These are phyloP conservation scores for Drosophila macrothrix DNA, from an alignment of 2,888 invertebrate species.

Conservation along the genomic window DNA sequence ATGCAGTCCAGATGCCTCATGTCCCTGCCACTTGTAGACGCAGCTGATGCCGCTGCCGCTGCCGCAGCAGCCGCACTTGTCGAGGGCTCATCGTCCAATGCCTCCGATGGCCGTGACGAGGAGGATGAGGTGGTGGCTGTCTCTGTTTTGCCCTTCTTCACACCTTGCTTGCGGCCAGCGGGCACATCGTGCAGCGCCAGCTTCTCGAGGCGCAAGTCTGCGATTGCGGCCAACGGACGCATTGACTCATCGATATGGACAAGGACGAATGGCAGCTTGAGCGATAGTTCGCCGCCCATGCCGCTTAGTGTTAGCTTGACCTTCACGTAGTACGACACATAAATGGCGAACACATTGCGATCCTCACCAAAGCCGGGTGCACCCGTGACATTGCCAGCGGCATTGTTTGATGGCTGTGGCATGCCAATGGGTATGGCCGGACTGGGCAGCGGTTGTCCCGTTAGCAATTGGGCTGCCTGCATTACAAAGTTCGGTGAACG, in stretches of 20 bases:
- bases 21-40: constrained; percentile 17
- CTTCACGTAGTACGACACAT: constrained; percentile 96
- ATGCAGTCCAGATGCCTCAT: constrained; percentile 63
- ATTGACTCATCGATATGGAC: constrained; percentile 87
- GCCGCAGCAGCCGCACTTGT: constrained; percentile 69
- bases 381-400: constrained; percentile 6
- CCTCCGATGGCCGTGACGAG: constrained; percentile 3
- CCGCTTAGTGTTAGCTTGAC: constrained; percentile 92
- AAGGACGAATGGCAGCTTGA: constrained; percentile 92
- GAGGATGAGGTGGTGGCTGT: not conserved
- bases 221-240: constrained; percentile 57
- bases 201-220: constrained; percentile 63
- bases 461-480: constrained; percentile 63
- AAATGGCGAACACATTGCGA: constrained; percentile 94
- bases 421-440: constrained; percentile 59
- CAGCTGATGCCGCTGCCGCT: constrained; percentile 48
- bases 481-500: constrained; percentile 83
- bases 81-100: constrained; percentile 63
- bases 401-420: constrained; percentile 35
- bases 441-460: constrained; percentile 62
- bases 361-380: constrained; percentile 85
- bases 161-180: constrained; percentile 45
- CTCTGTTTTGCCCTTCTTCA: constrained; percentile 15
- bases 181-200: constrained; percentile 80
- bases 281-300: constrained; percentile 92